phyloP scores from a whole-genome alignment of 2,888 invertebrate genomes.

The Sycophila texana region DNA sequence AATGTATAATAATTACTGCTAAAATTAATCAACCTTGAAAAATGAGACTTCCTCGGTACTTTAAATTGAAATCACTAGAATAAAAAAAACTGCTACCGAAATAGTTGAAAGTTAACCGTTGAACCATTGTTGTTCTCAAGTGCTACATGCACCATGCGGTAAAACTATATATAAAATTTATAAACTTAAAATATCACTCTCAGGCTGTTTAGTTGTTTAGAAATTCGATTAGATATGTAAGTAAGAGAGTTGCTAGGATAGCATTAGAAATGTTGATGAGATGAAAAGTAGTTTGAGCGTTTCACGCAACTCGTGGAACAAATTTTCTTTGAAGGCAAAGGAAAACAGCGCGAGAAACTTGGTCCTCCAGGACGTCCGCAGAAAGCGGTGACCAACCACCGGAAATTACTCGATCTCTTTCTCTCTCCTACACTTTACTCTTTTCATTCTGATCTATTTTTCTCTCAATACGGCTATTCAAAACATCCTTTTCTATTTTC shows the following conservation, averaged over 20 bases:
- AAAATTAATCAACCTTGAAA: no score
- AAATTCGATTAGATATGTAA: conserved; percentile 39
- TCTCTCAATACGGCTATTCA: conserved; percentile 14
- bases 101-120: no score
- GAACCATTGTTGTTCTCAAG: no score
- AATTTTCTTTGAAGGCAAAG: conserved; percentile 46
- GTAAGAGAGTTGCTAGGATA: conserved; percentile 31
- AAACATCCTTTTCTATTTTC: conserved; percentile 2
- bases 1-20: no score
- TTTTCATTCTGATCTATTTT: no score
- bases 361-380: conserved; percentile 16
- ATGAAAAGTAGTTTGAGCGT: conserved; percentile 45
- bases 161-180: no score
- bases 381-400: conserved; percentile 25
- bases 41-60: no score
- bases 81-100: no score
- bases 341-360: conserved; percentile 45
- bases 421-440: background rate
- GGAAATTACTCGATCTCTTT: conserved; percentile 33
- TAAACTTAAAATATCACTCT: background rate
- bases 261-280: conserved; percentile 22
- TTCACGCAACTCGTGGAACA: conserved; percentile 34
- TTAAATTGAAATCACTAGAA: no score
- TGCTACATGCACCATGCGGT: no score
- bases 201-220: conserved; percentile 26